A percentile compares a stretch with the other conserved stretches of the same genome.
These are phyloP conservation scores for Drosophila limbata DNA, from an alignment of 2,888 invertebrate species.

Conservation along the genomic window DNA sequence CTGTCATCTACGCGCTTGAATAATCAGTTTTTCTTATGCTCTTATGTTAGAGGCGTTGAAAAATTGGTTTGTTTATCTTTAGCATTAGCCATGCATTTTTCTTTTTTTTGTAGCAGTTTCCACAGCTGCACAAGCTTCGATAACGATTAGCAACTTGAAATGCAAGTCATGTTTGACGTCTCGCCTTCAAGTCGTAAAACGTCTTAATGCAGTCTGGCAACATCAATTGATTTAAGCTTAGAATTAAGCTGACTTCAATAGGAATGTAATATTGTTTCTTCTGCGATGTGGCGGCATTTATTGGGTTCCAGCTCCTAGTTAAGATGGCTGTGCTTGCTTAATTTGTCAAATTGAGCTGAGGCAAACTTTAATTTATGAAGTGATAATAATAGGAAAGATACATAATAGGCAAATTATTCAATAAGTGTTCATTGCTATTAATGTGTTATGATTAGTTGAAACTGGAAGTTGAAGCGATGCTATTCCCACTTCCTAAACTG, in stretches of 20 bases:
- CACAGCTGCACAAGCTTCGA: slow-evolving; percentile 20
- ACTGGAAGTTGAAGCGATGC: not conserved
- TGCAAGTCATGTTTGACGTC: slow-evolving; percentile 20
- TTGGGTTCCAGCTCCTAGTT: not conserved
- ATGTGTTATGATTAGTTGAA: not conserved
- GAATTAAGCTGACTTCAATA: not conserved
- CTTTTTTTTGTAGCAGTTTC: slow-evolving; percentile 19
- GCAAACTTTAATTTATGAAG: not conserved
- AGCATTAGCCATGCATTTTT: slow-evolving; percentile 28
- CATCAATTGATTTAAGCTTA: not conserved
- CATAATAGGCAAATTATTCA: not conserved
- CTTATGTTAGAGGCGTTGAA: slow-evolving; percentile 34
- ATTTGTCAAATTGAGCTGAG: not conserved
- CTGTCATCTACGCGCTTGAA: slow-evolving; percentile 69
- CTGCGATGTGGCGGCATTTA: not conserved
- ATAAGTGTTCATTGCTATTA: slow-evolving; percentile 1
- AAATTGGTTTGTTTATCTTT: slow-evolving; percentile 42
- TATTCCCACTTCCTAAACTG: not conserved
- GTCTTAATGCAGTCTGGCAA: slow-evolving; percentile 3
- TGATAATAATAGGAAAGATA: slow-evolving; percentile 1
- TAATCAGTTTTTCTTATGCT: slow-evolving; percentile 47
- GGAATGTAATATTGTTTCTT: not conserved
- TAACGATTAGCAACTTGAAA: slow-evolving; percentile 28
- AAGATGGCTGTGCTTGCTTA: slow-evolving; percentile 2
- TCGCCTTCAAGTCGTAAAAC: slow-evolving; percentile 5